Evolutionary conservation across 2,888 invertebrate genomes (phyloP).

Genomic region (Lasius platythorax): DNA sequence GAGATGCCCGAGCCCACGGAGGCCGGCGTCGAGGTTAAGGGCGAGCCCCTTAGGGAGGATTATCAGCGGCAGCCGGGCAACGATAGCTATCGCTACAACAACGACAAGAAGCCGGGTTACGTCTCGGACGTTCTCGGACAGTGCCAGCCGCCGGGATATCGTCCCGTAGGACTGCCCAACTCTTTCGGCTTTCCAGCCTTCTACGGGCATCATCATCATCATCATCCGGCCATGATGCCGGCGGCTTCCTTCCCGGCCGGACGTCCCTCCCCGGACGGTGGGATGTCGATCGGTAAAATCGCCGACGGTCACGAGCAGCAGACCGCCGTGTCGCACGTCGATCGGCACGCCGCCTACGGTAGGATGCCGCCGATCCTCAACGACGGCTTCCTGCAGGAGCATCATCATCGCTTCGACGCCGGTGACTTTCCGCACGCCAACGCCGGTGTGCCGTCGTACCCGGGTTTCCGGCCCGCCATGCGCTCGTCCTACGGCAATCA

Average conservation of each 20-base stretch:
- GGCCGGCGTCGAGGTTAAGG: conserved; percentile 69
- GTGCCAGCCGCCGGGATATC: conserved; percentile 55
- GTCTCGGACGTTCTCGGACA: conserved; percentile 48
- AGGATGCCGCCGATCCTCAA: conserved; percentile 59
- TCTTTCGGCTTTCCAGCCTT: conserved; percentile 78
- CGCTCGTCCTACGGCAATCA: conserved; percentile 68
- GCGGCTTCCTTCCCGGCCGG: conserved; percentile 64
- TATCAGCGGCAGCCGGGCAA: conserved; percentile 58
- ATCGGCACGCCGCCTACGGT: conserved; percentile 61
- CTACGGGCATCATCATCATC: conserved; percentile 67
- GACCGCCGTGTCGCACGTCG: conserved; percentile 51
- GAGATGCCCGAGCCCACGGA: conserved; percentile 70
- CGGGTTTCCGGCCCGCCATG: conserved; percentile 71
- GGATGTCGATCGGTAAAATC: conserved; percentile 56
- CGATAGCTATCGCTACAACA: conserved; percentile 56
- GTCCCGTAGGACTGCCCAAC: conserved; percentile 61
- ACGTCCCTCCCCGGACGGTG: conserved; percentile 58
- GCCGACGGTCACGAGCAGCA: conserved; percentile 64
- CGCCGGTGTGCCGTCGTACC: conserved; percentile 68
- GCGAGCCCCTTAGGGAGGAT: conserved; percentile 71
- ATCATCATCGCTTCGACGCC: conserved; percentile 66
- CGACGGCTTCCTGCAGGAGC: conserved; percentile 66
- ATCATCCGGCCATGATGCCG: conserved; percentile 58
- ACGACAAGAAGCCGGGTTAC: conserved; percentile 63
- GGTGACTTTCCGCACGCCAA: conserved; percentile 68